A percentile compares a stretch with the other conserved stretches of the same genome.
Conservation (phyloP, 2,888 invertebrate genomes). For the Caenorhabditis sinica region DNA sequence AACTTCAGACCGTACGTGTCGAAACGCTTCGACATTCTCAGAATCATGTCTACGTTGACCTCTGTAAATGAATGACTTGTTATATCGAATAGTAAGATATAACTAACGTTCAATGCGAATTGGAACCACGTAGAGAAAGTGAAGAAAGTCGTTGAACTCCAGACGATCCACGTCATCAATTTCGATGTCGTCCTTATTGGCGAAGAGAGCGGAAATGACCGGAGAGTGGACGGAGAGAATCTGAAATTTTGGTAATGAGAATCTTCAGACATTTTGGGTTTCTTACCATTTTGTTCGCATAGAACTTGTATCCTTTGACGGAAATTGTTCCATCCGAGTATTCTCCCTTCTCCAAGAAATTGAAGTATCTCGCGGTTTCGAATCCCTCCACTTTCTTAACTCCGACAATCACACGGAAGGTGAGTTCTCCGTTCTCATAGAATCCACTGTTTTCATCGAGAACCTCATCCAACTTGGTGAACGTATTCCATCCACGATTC, state of each 20-base stretch:
- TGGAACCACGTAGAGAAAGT: slow-evolving; percentile 42
- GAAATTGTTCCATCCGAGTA: slow-evolving; percentile 21
- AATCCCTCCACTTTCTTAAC: slow-evolving; percentile 32
- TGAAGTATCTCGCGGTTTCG: slow-evolving; percentile 41
- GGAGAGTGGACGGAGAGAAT: slow-evolving; percentile 37
- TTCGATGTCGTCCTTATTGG: not conserved
- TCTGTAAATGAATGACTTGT: not conserved
- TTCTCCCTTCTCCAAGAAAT: slow-evolving; percentile 20
- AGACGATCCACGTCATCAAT: slow-evolving; percentile 24
- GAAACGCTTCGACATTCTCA: slow-evolving; percentile 3
- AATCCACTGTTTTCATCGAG: slow-evolving; percentile 14
- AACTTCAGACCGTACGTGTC: slow-evolving; percentile 17
- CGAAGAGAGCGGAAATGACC: not conserved
- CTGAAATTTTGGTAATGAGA: not conserved
- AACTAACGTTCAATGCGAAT: slow-evolving; percentile 39
- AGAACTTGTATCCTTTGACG: slow-evolving; percentile 1
- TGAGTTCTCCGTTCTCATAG: slow-evolving; percentile 4
- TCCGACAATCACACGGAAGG: slow-evolving; percentile 45
- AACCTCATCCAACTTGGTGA: slow-evolving; percentile 21
- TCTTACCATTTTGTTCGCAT: slow-evolving; percentile 43
- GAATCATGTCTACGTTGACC: slow-evolving; percentile 21
- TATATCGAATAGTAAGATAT: not conserved
- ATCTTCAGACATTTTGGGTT: too few relatives aligned
- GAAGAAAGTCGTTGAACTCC: slow-evolving; percentile 41
- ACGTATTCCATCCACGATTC: slow-evolving; percentile 46